Base-by-base conservation (phyloP, 2,888 invertebrate genomes). In the Acrobasis suavella region DNA sequence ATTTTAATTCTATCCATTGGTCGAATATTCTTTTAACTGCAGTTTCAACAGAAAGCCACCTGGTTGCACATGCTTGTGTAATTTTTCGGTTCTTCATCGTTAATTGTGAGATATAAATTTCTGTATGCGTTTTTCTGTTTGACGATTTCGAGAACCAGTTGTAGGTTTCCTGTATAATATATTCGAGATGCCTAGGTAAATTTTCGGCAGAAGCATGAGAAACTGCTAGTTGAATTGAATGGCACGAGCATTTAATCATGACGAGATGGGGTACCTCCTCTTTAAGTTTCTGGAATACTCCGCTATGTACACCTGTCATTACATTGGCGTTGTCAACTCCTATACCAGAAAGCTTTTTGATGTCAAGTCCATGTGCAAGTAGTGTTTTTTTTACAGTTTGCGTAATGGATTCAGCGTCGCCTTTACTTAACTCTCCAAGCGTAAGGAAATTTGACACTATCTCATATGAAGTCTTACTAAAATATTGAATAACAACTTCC, bases 281-380 rank as follows among this genome's bases (percentile, higher is more conserved):
- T 73, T 80, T 81, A 58, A 82, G 56, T 73, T 70, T 72, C 39
- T 68, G 62, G 67, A 72, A 68, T 8, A 84, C 80, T 1, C 83
- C 79, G 38, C 66, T 64, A 67, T 82, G 82, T 7, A 22, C 22
- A 7, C 81, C 83, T 10, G 69, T 66, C 81, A 84, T 83, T 1
- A 78, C 80, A 16, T 76, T 72, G 63, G 68, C 70, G 58, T 81
- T 82, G 62, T 85, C 82, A 37, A 77, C 78, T n/a, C 80, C 81
- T 61, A 83, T 76, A 38, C 78, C 81, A 39, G 9, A 39, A 39
- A 39, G 39, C 10, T 39, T 10, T 39, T 10, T 39, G 10, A 10
- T 39, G 9, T 39, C 39, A 39, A 39, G 10, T 39, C 39, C 9
- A 39, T 10, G 9, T n/a, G n/a, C 39, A 10, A 10, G 9, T 39